Conservation (phyloP, 2,888 invertebrate genomes). For the Meteorus colon region DNA sequence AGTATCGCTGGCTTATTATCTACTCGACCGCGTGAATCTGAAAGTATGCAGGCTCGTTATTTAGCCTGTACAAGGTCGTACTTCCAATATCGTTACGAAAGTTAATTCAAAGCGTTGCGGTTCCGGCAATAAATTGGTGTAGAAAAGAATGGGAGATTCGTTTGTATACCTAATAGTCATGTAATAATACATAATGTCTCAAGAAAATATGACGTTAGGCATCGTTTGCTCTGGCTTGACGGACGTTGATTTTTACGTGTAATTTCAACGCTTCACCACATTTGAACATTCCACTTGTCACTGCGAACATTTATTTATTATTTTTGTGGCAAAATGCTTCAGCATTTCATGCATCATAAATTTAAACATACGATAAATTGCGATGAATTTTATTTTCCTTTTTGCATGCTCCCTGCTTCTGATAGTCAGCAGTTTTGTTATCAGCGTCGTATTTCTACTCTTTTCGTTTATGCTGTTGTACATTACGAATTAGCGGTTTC, state of each 20-base stretch:
- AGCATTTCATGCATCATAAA: not conserved
- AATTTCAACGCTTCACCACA: not conserved
- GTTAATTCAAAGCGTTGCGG: not conserved
- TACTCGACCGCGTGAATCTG: not conserved
- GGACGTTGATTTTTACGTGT: not conserved
- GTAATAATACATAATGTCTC: not conserved
- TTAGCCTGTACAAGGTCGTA: not conserved
- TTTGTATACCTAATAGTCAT: not conserved
- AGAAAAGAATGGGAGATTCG: not conserved
- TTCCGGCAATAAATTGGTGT: not conserved
- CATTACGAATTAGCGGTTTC: too few relatives aligned
- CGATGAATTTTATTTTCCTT: too few relatives aligned
- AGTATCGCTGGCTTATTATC: not conserved
- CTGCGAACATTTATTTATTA: not conserved
- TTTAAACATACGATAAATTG: too few relatives aligned
- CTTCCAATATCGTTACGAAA: not conserved
- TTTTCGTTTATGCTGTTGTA: too few relatives aligned
- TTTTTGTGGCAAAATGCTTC: not conserved
- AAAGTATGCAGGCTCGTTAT: not conserved
- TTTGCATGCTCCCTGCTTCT: too few relatives aligned
- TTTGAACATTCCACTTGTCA: not conserved
- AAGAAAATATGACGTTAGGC: not conserved
- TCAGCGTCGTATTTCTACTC: too few relatives aligned
- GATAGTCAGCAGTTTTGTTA: too few relatives aligned
- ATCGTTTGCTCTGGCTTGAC: not conserved